These are phyloP conservation scores for Cetoscarus ocellatus DNA, from an alignment of 2,797 vertebrate species.

Conservation along the genomic window DNA sequence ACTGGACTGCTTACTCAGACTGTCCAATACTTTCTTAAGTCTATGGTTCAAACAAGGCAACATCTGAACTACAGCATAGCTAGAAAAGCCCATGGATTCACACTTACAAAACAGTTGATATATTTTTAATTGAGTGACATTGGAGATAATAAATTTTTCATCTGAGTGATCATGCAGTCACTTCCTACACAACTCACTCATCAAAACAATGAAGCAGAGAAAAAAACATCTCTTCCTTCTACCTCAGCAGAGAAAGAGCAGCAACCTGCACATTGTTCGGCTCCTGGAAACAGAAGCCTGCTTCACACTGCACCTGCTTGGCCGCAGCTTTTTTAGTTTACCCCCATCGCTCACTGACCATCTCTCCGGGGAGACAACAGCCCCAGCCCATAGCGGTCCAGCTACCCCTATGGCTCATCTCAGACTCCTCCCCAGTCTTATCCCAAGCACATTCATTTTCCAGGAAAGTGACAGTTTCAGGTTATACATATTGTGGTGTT, in stretches of 20 bases:
- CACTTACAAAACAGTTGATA: background rate
- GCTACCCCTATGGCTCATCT: conserved; percentile 37
- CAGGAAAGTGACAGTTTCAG: conserved; percentile 79
- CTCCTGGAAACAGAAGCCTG: conserved; percentile 54
- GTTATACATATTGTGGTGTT: conserved; percentile 74
- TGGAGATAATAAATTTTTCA: conserved; percentile 32
- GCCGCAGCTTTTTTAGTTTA: conserved; percentile 58
- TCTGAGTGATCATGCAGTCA: conserved; percentile 6
- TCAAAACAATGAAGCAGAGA: conserved; percentile 20
- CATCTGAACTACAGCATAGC: no score
- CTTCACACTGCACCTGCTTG: conserved; percentile 71
- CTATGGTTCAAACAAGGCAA: background rate
- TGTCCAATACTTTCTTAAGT: no score
- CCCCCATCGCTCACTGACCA: conserved; percentile 69
- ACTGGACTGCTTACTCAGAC: no score
- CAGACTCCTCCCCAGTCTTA: conserved; percentile 41
- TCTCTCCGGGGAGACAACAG: conserved; percentile 65
- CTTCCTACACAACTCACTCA: conserved; percentile 11
- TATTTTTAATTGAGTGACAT: conserved; percentile 16
- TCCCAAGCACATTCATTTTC: conserved; percentile 72
- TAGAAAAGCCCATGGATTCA: background rate
- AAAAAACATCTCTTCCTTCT: conserved; percentile 21
- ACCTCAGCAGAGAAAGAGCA: conserved; percentile 37
- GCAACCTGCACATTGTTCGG: conserved; percentile 50
- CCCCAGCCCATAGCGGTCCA: conserved; percentile 42